Base-by-base conservation (phyloP, 2,888 invertebrate species). In the Thymelicus sylvestris region DNA sequence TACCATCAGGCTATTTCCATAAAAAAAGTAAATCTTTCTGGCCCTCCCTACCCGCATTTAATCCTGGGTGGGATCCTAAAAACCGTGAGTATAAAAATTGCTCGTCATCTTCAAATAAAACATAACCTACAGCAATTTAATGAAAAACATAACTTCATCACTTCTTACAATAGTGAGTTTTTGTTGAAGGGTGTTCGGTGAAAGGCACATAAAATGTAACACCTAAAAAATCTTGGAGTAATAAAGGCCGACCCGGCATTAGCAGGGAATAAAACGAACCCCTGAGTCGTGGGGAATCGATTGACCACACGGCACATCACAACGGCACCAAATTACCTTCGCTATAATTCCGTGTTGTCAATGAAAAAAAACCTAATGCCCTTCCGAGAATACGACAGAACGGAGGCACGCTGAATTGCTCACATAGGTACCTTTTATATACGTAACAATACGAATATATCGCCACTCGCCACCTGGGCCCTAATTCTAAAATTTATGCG, bases 281-380 rank as follows among this genome's bases (percentile, higher is more conserved):
- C 81, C 80, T 79, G 76, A 76, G 79, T 74, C 77, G 75, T 72
- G 72, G 73, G 41, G 79, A 86, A 88, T 88, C 85, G 76, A 87
- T 87, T 88, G 79, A 86, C 78, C 80, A 85, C 85, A 82, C 82
- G 50, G 50, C 50, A 52, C 50, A 52, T 19, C 19, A 7, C 50
- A 52, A 52, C 50, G 10, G 50, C 15, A 64, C 50, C 59, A 69
- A 71, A 71, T 66, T 71, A 61, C 70, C 65, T 66, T 61, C 59
- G 38, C 41, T 57, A 57, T 57, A 57, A 55, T 55, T 57, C 64
- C 67, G 64, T 62, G 72, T 67, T 62, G 72, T 69, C 65, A 65
- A 66, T 73, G 71, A 71, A 73, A 74, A 72, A 75, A 73, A 72
- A 31, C 31, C 38, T 69, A 74, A 71, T 48, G 55, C 19, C 67